phyloP scores from a whole-genome alignment of 2,113 vertebrate species.

The Arenaria interpres region DNA sequence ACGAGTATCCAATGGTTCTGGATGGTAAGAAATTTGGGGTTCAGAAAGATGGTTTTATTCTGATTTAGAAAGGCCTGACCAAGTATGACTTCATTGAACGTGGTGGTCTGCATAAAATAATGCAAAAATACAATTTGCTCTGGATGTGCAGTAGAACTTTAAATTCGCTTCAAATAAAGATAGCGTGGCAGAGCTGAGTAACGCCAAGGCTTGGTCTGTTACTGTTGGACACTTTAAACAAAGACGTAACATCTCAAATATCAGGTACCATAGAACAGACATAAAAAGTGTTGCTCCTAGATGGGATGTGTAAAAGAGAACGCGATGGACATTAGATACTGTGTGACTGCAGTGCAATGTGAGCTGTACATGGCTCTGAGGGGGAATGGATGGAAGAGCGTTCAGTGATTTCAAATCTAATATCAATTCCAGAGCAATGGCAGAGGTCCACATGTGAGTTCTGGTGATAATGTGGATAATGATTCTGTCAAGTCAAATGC shows the following conservation, averaged over 20 bases:
- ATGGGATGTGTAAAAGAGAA: not conserved
- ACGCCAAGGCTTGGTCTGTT: not conserved
- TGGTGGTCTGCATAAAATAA: not conserved
- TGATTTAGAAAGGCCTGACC: not conserved
- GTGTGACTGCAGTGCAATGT: not conserved
- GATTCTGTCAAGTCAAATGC: slow-evolving; percentile 54
- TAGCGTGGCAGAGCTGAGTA: not conserved
- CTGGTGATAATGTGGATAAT: slow-evolving; percentile 56
- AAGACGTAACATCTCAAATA: not conserved
- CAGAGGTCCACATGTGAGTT: slow-evolving; percentile 3
- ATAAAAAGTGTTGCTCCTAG: not conserved
- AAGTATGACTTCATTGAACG: not conserved
- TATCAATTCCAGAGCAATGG: not conserved
- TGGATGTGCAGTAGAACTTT: not conserved
- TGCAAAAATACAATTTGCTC: not conserved
- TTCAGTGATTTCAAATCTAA: slow-evolving; percentile 11
- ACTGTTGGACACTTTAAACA: not conserved
- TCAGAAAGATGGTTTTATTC: not conserved
- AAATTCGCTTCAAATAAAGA: not conserved
- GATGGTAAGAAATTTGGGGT: not conserved
- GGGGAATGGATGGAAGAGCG: not conserved
- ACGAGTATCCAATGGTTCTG: not conserved
- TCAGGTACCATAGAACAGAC: not conserved
- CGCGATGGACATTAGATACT: not conserved
- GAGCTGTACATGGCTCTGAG: not conserved